Evolutionary conservation across 2,797 vertebrate genomes (phyloP).

Genomic region (Anguilla anguilla): DNA sequence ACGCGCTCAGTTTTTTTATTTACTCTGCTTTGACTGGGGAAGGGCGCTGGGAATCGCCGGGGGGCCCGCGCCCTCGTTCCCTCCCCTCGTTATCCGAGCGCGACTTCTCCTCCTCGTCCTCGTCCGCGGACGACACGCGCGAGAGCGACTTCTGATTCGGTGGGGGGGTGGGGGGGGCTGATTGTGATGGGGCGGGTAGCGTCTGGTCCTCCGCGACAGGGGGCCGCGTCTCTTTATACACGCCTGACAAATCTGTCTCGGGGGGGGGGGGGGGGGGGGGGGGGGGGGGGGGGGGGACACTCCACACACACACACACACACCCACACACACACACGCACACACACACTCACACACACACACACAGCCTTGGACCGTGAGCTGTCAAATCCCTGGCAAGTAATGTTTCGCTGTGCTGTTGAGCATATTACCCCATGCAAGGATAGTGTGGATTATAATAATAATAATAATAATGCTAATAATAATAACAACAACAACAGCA

Average conservation of each 20-base stretch:
- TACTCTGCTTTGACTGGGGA: background rate
- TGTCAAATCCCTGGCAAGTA: conserved; percentile 39
- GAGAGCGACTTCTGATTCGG: conserved; percentile 21
- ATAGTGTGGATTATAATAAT: background rate
- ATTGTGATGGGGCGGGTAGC: conserved; percentile 55
- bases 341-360: conserved; percentile 1
- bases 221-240: conserved; percentile 49
- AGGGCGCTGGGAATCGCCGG: background rate
- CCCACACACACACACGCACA: background rate
- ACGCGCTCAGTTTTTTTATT: background rate
- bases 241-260: conserved; percentile 61
- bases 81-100: background rate
- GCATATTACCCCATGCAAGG: conserved; percentile 17
- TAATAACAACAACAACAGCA: too few species aligned
- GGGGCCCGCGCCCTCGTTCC: background rate
- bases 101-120: background rate
- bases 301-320: conserved; percentile 14
- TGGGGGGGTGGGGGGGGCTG: background rate
- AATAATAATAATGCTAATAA: too few species aligned
- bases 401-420: conserved; percentile 32
- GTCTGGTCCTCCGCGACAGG: conserved; percentile 72
- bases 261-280: conserved; percentile 42
- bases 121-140: conserved; percentile 35
- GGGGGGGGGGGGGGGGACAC: conserved; percentile 35
- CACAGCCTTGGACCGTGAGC: conserved; percentile 49